phyloP scores from a whole-genome alignment of 2,888 invertebrate genomes.

The Protodeltote pygarga region DNA sequence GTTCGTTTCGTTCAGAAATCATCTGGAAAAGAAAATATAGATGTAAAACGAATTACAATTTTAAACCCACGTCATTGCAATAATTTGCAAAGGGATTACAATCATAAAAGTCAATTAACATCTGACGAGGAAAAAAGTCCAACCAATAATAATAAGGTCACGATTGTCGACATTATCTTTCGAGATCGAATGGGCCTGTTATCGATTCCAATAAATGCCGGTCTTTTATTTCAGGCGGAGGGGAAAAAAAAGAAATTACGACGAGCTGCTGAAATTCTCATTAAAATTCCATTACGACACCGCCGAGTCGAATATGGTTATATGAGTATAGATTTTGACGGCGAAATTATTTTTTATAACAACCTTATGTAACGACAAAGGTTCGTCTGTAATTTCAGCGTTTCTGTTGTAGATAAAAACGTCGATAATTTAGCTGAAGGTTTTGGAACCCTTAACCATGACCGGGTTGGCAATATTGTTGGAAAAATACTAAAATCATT shows the following conservation, averaged over 20 bases:
- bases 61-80: conserved; percentile 26
- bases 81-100: conserved; percentile 41
- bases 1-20: no score
- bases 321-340: conserved; percentile 66
- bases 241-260: conserved; percentile 65
- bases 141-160: conserved; percentile 67
- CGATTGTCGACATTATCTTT: conserved; percentile 62
- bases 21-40: no score
- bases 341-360: conserved; percentile 61
- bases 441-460: neutral
- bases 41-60: conserved; percentile 18
- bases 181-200: conserved; percentile 55
- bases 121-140: conserved; percentile 30
- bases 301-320: conserved; percentile 63
- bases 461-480: no score
- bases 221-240: conserved; percentile 66
- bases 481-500: no score
- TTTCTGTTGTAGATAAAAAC: conserved; percentile 7
- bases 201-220: conserved; percentile 73
- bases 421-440: neutral
- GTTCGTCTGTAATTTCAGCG: conserved; percentile 29
- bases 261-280: conserved; percentile 74
- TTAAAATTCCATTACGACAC: conserved; percentile 79
- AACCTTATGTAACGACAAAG: conserved; percentile 38
- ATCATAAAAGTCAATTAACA: conserved; percentile 56